These are phyloP conservation scores for Carettochelys insculpta DNA, from an alignment of 2,113 vertebrate genomes.

Conservation along the genomic window DNA sequence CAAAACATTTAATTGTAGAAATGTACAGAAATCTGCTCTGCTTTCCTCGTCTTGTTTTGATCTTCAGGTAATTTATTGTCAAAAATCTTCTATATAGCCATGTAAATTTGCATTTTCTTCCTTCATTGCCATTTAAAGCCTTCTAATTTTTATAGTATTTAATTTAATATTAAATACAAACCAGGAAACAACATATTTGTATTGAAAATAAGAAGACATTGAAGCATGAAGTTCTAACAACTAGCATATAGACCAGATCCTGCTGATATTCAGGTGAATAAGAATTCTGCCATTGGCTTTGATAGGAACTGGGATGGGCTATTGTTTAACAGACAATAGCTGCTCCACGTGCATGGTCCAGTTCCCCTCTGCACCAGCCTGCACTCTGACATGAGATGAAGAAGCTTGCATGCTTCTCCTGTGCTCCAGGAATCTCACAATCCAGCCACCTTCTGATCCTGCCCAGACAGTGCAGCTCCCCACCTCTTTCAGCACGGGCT, in stretches of 20 bases:
- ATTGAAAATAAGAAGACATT: conserved; percentile 63
- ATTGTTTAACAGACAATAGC: background rate
- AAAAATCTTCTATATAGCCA: background rate
- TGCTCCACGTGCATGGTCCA: background rate
- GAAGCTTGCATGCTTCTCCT: too few species aligned
- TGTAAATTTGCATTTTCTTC: background rate
- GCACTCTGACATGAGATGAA: too few species aligned
- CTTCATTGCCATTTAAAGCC: conserved; percentile 5
- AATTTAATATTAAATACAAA: background rate
- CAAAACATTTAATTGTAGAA: background rate
- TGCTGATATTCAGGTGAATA: conserved; percentile 49
- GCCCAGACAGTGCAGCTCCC: too few species aligned
- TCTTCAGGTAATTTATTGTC: background rate
- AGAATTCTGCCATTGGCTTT: conserved; percentile 44
- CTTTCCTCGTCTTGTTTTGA: background rate
- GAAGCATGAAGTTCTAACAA: conserved; percentile 51
- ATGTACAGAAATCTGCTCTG: background rate
- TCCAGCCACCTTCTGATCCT: too few species aligned
- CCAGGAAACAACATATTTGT: conserved; percentile 34
- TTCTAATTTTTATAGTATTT: conserved; percentile 12
- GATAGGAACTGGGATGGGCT: conserved; percentile 24
- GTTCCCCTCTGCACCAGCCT: too few species aligned
- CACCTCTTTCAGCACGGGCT: too few species aligned
- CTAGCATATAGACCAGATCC: conserved; percentile 55
- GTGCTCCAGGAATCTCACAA: too few species aligned